Evolutionary conservation across 2,888 invertebrate species (phyloP), one percentile per base, ranked within the genome.

Genomic region (Pterostichus madidus): DNA sequence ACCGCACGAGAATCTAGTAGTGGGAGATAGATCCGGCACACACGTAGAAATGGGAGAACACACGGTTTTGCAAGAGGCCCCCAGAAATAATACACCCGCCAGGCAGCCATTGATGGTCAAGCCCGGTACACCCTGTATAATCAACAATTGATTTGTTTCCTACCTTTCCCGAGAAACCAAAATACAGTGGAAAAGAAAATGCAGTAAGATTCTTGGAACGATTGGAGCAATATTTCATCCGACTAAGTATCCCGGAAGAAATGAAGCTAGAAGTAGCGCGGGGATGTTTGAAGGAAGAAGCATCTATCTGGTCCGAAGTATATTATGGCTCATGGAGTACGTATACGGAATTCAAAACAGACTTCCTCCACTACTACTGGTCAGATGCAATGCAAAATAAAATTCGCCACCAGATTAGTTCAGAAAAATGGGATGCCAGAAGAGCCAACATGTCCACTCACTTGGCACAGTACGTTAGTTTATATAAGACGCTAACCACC

Each of bases 301-400:
- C 61, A 5, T 32, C 17, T 5, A 15, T 10, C 15, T 61, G 61
- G 61, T 11, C 61, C 0, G 61, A 61, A 17, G 61, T 61, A 1
- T 61, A 15, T 15, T 32, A 32, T 24, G 24, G 61, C 7, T 24
- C 24, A 17, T 61, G 61, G 61, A 61, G 1, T 10, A n/a, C 24
- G 10, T 61, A 61, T 32, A 6, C n/a, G 17, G 61, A 61, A 8
- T 61, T 61, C 32, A 13, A 17, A n/a, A 24, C 11, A 1, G 61
- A 61, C n/a, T 61, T 61, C 4, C 1, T 61, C 1, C 24, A 32
- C 11, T n/a, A 61, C 24, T 61, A 61, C 5, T 61, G 61, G 61
- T 61, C 61, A 3, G 31, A 32, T 1, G 32, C 61, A 61, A 15
- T 10, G 1, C 61, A 15, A 15, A 61, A 61, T 11, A 61, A 61